phyloP scores from a whole-genome alignment of 2,888 invertebrate species.

The Erebia palarica region DNA sequence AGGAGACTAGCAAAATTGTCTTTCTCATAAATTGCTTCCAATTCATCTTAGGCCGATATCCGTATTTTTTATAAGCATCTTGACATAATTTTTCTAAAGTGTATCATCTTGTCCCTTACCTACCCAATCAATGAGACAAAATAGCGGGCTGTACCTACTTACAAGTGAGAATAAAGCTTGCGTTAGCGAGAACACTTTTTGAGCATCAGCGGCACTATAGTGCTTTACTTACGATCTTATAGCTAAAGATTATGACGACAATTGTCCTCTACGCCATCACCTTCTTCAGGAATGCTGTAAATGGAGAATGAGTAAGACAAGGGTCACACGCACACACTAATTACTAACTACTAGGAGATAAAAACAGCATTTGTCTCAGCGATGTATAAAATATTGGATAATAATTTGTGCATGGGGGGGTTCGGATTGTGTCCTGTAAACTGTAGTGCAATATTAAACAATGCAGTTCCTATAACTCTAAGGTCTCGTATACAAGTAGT shows the following conservation, averaged over 20 bases:
- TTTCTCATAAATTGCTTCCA: too few species aligned
- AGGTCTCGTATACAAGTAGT: neutral
- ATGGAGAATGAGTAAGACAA: conserved; percentile 68
- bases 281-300: conserved; percentile 91
- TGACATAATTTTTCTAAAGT: too few species aligned
- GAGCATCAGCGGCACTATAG: conserved; percentile 28
- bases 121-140: too few species aligned
- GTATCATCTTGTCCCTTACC: too few species aligned
- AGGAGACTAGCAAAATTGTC: too few species aligned
- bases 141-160: neutral
- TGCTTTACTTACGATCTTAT: conserved; percentile 81
- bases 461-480: neutral
- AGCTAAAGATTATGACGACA: conserved; percentile 77
- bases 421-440: neutral
- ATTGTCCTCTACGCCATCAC: conserved; percentile 84
- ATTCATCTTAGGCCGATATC: too few species aligned
- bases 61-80: too few species aligned
- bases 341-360: conserved; percentile 29
- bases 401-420: neutral
- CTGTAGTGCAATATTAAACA: neutral
- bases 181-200: conserved; percentile 33
- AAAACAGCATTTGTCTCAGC: conserved; percentile 28
- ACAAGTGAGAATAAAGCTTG: conserved; percentile 21
- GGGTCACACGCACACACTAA: conserved; percentile 59
- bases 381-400: conserved; percentile 14